Base-by-base conservation (phyloP, 2,113 vertebrate genomes). In the Daphoenositta chrysoptera region DNA sequence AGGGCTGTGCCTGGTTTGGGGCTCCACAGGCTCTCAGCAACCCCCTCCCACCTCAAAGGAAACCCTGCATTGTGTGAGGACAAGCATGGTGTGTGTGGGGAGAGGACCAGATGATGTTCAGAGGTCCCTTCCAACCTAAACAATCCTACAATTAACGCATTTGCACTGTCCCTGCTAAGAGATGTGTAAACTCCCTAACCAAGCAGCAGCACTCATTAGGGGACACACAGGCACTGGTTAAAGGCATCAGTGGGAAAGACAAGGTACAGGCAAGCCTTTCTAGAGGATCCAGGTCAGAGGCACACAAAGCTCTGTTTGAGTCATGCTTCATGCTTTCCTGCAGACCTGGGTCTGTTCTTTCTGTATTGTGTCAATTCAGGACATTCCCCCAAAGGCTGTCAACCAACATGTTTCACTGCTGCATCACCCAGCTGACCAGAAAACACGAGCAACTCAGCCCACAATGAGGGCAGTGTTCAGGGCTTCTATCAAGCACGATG, bases 341-440 rank as follows among this genome's bases (percentile, higher is more conserved):
- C 39, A 65, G 83, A 79, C 58, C 33, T 50, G 60, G 42, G 35
- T 58, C 63, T 87, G 54, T 51, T 87, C 75, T 91, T 79, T 85
- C 71, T 2, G 3, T 31, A 47, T 40, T 73, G 75, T 92, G 93
- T 63, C 94, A 93, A 42, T 50, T 94, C 75, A 90, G 95, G 90
- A 91, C 87, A 70, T 90, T 87, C 54, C 63, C 90, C 66, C 78
- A 89, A 94, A 90, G 82, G 87, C 87, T 33, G 3, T 45, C 87
- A 90, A 83, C 54, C 58, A 66, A 61, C 82, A 58, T 2, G n/a
- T 76, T 80, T 88, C 78, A 70, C 11, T 76, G 66, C 91, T 91
- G 64, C 71, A 58, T 81, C 83, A 89, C 39, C 78, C 91, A 87
- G 83, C 47, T 95, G 75, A 83, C 58, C 35, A 90, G 90, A 89